Evolutionary conservation across 2,888 invertebrate species (phyloP).

Genomic region (Agonopterix arenella): DNA sequence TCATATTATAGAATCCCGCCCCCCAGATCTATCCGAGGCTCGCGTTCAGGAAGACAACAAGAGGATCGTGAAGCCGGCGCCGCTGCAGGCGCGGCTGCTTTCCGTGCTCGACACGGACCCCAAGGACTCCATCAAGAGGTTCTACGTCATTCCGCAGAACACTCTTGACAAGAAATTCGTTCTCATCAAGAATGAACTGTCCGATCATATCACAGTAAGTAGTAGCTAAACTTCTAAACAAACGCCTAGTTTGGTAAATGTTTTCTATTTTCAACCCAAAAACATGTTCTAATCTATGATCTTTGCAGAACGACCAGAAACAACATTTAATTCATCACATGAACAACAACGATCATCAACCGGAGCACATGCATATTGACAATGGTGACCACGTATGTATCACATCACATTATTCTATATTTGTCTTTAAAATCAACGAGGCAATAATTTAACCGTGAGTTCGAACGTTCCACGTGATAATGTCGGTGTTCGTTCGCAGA

Average conservation of each 20-base stretch:
- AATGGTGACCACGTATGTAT: conserved; percentile 62
- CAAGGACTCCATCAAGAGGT: conserved; percentile 51
- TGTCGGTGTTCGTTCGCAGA: conserved; percentile 21
- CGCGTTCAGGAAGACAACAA: conserved; percentile 53
- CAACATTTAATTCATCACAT: conserved; percentile 50
- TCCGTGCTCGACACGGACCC: conserved; percentile 52
- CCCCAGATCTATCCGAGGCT: conserved; percentile 50
- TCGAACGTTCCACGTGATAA: too few relatives aligned
- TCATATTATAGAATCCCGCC: conserved; percentile 38
- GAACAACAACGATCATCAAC: conserved; percentile 54
- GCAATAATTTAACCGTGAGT: too few relatives aligned
- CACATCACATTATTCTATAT: not conserved
- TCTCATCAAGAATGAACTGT: conserved; percentile 79
- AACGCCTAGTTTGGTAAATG: not conserved
- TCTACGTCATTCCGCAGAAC: conserved; percentile 65
- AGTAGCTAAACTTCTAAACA: not conserved
- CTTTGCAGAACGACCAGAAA: conserved; percentile 59
- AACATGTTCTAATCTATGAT: too few relatives aligned
- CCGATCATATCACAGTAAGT: conserved; percentile 66
- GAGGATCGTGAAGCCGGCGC: conserved; percentile 62
- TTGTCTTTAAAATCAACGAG: too few relatives aligned
- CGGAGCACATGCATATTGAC: conserved; percentile 47
- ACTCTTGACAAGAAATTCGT: conserved; percentile 79
- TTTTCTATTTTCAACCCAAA: not conserved
- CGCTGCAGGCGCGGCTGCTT: conserved; percentile 54